phyloP scores from a whole-genome alignment of 2,113 vertebrate genomes.

The Trematocara marginatum region DNA sequence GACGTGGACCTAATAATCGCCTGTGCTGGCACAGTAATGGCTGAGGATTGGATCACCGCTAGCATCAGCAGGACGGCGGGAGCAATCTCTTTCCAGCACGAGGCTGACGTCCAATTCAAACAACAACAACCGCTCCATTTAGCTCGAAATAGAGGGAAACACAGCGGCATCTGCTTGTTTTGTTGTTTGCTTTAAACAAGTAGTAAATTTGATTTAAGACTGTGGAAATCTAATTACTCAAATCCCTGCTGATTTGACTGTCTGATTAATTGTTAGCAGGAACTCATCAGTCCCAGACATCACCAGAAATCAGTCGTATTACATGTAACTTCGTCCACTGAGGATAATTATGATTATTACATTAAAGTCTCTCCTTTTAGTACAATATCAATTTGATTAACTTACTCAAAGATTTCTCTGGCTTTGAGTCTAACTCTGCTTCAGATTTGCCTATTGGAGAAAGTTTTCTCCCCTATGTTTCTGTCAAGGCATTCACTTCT shows the following conservation, averaged over 20 bases:
- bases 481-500: not conserved
- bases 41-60: not conserved
- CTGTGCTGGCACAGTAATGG: not conserved
- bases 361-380: not conserved
- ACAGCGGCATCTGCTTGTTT: not conserved
- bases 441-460: not conserved
- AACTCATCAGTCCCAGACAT: not conserved
- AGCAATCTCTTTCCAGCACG: not conserved
- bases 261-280: not conserved
- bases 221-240: conserved; percentile 21
- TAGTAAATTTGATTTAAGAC: conserved; percentile 2
- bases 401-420: not conserved
- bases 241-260: conserved; percentile 15
- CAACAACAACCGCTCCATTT: not conserved
- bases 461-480: not conserved
- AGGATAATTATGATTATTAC: not conserved
- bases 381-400: not conserved
- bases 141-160: not conserved
- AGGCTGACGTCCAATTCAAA: not conserved
- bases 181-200: conserved; percentile 7
- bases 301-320: too few relatives aligned
- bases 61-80: not conserved
- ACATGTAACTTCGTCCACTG: not conserved
- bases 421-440: not conserved
- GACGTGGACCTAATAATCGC: conserved; percentile 23